Conservation (phyloP, 2,113 vertebrate species). For the Chionis minor region DNA sequence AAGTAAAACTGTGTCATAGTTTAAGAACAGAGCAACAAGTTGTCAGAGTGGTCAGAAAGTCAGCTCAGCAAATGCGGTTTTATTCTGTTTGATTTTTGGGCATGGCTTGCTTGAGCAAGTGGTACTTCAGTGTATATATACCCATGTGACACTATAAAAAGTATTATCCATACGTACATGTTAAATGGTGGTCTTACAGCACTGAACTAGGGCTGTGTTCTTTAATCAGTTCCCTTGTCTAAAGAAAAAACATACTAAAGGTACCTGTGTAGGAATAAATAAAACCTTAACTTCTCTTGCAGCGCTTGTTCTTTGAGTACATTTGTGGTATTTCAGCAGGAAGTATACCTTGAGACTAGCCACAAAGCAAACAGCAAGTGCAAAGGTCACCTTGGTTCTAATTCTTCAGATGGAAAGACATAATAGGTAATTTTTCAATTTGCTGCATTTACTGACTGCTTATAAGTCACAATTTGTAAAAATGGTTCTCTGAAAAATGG, state of each 20-base stretch:
- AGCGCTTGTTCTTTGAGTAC: neutral
- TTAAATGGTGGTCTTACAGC: neutral
- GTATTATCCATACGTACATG: neutral
- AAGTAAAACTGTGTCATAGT: neutral
- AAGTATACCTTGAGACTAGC: neutral
- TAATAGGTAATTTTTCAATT: neutral
- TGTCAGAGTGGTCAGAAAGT: neutral
- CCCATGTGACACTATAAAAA: neutral
- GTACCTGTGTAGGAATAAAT: neutral
- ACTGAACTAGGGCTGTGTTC: neutral
- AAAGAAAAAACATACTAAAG: neutral
- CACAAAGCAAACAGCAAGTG: neutral
- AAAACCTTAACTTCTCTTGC: neutral
- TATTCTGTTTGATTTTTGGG: neutral
- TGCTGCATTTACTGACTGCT: neutral
- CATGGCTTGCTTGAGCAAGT: neutral
- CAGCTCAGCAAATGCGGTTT: neutral
- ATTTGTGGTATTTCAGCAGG: neutral
- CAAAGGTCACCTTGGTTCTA: neutral
- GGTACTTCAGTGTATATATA: neutral
- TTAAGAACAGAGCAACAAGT: neutral
- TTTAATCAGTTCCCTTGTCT: neutral
- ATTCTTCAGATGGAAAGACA: neutral
- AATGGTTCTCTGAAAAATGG: neutral
- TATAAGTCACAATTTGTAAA: neutral